Conservation (phyloP, 1,140 invertebrate species). For the Calephelis nemesis region DNA sequence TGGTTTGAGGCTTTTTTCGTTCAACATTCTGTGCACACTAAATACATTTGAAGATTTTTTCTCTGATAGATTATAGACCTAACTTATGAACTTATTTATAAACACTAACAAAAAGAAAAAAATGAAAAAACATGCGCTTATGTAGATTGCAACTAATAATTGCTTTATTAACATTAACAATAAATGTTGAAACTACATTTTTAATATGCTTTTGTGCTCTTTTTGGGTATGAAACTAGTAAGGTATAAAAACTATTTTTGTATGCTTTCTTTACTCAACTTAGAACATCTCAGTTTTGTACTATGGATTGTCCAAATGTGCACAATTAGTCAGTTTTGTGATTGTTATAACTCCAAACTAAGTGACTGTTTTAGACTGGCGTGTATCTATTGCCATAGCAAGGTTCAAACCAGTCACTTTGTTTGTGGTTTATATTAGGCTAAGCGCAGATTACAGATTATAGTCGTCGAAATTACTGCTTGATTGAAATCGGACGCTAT, state of each 20-base stretch:
- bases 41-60: too few species aligned
- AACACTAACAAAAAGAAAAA: not conserved
- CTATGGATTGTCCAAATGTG: slow-evolving; percentile 19
- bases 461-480: not conserved
- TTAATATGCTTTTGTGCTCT: slow-evolving; percentile 8
- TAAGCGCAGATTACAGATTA: slow-evolving; percentile 1
- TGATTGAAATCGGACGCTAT: not conserved
- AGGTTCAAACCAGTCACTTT: not conserved
- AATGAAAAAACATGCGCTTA: not conserved
- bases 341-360: slow-evolving; percentile 11
- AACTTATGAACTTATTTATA: too few species aligned
- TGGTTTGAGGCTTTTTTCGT: too few species aligned
- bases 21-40: too few species aligned
- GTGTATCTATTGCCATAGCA: not conserved
- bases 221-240: not conserved
- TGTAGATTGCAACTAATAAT: not conserved
- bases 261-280: slow-evolving; percentile 2
- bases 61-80: too few species aligned
- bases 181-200: not conserved
- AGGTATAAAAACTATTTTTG: not conserved
- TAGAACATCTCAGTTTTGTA: slow-evolving; percentile 8
- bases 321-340: slow-evolving; percentile 25
- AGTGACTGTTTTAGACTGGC: not conserved
- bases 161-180: not conserved
- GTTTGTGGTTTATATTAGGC: slow-evolving; percentile 6